Conservation (phyloP, 2,113 vertebrate species). For the Megaceryle torquata region DNA sequence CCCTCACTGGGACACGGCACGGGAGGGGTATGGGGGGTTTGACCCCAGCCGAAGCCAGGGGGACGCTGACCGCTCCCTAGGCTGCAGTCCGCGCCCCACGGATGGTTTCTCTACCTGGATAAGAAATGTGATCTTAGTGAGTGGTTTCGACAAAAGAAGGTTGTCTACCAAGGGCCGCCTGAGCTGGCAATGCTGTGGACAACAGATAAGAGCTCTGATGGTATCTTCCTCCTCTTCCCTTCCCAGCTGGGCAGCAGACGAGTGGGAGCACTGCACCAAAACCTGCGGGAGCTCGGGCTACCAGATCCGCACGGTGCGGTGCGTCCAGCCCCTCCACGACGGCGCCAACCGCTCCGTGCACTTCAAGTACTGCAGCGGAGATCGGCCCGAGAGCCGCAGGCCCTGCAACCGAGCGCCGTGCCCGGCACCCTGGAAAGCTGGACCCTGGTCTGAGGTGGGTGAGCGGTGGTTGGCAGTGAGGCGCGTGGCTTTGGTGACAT, state of each 20-base stretch:
- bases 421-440: slow-evolving; percentile 86
- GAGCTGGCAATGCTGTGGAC: not conserved
- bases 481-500: fast-evolving
- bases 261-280: slow-evolving; percentile 95
- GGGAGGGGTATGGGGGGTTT: too few relatives aligned
- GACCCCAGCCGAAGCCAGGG: fast-evolving
- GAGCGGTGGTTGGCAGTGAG: fast-evolving
- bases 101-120: not conserved
- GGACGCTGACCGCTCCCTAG: not conserved
- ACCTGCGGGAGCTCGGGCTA: slow-evolving; percentile 90
- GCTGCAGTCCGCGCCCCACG: too few relatives aligned
- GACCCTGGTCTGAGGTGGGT: slow-evolving; percentile 91
- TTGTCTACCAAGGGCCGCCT: not conserved
- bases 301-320: slow-evolving; percentile 91
- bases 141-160: not conserved
- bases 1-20: too few relatives aligned
- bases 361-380: slow-evolving; percentile 87
- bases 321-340: slow-evolving; percentile 83
- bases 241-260: slow-evolving; percentile 89
- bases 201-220: not conserved
- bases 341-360: slow-evolving; percentile 88
- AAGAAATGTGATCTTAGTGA: fast-evolving
- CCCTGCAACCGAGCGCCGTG: slow-evolving; percentile 85
- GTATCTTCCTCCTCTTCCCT: not conserved
- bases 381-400: slow-evolving; percentile 86